phyloP scores from a whole-genome alignment of 2,113 vertebrate species.

The Brachyhypopomus gauderio region DNA sequence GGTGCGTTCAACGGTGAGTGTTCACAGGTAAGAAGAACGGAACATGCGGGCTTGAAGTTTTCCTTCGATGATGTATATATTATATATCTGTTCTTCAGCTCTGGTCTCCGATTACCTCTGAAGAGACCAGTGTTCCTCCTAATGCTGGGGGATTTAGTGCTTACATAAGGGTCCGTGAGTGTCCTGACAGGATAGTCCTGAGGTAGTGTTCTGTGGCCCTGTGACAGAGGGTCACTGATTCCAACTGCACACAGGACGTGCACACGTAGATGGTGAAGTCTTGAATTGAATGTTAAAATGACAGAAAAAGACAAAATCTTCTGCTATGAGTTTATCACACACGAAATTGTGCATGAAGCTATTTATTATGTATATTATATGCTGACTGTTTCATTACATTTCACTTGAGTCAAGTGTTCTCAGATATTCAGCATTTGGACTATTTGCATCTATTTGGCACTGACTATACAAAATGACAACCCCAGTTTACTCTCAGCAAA shows the following conservation, averaged over 20 bases:
- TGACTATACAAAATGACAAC: constrained; percentile 8
- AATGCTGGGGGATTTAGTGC: neutral
- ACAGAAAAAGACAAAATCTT: neutral
- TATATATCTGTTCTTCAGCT: neutral
- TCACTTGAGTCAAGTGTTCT: neutral
- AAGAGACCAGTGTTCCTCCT: neutral
- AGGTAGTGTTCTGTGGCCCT: neutral
- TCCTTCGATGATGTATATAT: too few relatives aligned
- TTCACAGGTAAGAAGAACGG: neutral
- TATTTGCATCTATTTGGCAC: constrained; percentile 3
- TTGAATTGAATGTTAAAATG: neutral
- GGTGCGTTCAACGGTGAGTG: neutral
- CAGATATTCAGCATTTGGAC: neutral
- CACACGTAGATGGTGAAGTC: neutral
- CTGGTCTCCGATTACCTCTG: neutral
- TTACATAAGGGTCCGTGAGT: neutral
- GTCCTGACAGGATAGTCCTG: neutral
- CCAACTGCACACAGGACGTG: neutral
- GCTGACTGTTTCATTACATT: neutral
- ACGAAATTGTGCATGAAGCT: neutral
- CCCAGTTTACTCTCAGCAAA: neutral
- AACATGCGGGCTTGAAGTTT: neutral
- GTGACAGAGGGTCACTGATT: neutral
- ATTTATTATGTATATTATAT: neutral
- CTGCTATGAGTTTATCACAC: too few relatives aligned